A percentile compares a stretch with the other conserved stretches of the same genome.
Conservation (phyloP, 1,140 invertebrate genomes). For the Octopus sinensis region DNA sequence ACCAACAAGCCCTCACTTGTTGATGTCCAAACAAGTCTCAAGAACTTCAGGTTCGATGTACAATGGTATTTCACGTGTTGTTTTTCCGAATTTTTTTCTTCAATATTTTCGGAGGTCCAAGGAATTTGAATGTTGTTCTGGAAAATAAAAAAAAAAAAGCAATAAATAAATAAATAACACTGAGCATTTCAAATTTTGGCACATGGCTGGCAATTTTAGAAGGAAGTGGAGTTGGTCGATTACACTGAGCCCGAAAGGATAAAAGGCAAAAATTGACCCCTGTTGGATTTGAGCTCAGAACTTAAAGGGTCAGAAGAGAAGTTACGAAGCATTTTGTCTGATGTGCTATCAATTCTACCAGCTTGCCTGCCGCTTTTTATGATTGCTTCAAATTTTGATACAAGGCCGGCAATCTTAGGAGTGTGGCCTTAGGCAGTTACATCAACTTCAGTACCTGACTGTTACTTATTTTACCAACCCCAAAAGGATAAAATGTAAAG, state of each 20-base stretch:
- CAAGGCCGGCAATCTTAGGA: no score
- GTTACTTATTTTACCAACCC: no score
- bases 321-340: not conserved
- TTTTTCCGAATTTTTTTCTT: slow-evolving; percentile 66
- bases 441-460: no score
- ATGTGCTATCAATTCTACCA: not conserved
- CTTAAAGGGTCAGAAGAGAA: not conserved
- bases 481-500: no score
- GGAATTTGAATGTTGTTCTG: slow-evolving; percentile 80
- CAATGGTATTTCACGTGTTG: not conserved
- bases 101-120: slow-evolving; percentile 68
- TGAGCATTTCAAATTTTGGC: not conserved
- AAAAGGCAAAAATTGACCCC: not conserved
- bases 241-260: not conserved
- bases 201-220: not conserved
- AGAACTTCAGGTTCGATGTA: no score
- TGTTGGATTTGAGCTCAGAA: not conserved
- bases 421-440: no score
- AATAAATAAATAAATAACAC: slow-evolving; percentile 12
- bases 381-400: no score
- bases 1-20: no score
- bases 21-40: no score
- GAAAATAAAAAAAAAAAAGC: slow-evolving; percentile 57
- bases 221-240: not conserved
- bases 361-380: no score